These are phyloP conservation scores for Theonella swinhoei DNA, from an alignment of 37 sponge, comb jelly and placozoan species.

Conservation along the genomic window DNA sequence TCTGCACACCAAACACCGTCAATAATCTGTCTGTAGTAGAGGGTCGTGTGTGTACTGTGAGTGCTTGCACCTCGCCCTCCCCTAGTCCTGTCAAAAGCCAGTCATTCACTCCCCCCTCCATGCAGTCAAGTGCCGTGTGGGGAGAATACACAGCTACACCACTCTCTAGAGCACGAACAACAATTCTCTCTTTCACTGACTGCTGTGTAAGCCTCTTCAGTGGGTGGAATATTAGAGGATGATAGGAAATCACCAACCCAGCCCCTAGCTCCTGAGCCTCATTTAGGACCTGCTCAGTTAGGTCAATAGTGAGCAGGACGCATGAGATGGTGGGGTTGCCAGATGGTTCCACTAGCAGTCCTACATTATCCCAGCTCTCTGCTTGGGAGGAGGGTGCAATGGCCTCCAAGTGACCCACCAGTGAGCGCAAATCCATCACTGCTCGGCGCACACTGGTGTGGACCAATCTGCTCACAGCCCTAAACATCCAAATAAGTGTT, in stretches of 20 bases:
- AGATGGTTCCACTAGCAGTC: conserved; percentile 86
- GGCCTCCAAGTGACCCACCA: conserved; percentile 59
- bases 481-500: background rate
- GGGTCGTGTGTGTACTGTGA: conserved; percentile 14
- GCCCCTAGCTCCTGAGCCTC: conserved; percentile 56
- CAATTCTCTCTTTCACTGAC: conserved; percentile 87
- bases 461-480: conserved; percentile 3
- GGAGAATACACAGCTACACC: conserved; percentile 92
- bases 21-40: background rate
- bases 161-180: conserved; percentile 70
- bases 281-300: conserved; percentile 86
- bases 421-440: conserved; percentile 72
- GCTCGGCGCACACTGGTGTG: background rate
- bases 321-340: conserved; percentile 6
- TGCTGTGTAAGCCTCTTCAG: conserved; percentile 81
- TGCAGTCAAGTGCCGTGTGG: conserved; percentile 85
- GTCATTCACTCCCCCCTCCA: conserved; percentile 90
- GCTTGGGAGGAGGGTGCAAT: conserved; percentile 71
- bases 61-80: conserved; percentile 47
- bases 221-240: conserved; percentile 91
- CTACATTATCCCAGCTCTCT: conserved; percentile 95
- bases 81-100: conserved; percentile 86
- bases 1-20: background rate
- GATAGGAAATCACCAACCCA: conserved; percentile 85
- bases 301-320: conserved; percentile 89